A percentile compares a stretch with the other conserved stretches of the same genome.
These are phyloP conservation scores for Ditula angustiorana DNA, from an alignment of 2,888 invertebrate species.

Conservation along the genomic window DNA sequence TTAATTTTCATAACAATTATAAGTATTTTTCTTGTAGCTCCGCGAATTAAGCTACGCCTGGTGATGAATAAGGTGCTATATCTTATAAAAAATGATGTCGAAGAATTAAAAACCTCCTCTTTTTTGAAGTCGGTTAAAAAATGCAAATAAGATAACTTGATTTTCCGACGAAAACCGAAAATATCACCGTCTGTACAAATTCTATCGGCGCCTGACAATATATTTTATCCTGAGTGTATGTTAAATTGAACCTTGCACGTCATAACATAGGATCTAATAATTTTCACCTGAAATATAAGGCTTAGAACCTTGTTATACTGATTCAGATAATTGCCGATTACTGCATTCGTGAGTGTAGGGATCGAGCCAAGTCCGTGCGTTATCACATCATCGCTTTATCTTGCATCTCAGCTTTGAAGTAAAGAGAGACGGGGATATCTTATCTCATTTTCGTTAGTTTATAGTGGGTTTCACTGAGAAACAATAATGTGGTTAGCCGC, in stretches of 20 bases:
- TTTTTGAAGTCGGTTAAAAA: no score
- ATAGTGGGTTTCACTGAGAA: not conserved
- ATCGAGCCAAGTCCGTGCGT: constrained; percentile 54
- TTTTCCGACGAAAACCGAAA: no score
- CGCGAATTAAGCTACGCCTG: no score
- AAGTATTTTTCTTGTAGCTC: no score
- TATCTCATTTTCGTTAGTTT: not conserved
- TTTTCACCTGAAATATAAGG: not conserved
- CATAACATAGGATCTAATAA: not conserved
- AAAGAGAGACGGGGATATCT: not conserved
- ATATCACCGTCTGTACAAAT: no score
- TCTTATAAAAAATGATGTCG: no score
- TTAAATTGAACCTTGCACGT: not conserved
- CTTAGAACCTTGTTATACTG: not conserved
- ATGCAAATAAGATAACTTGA: no score
- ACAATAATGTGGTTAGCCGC: not conserved
- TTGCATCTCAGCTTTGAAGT: constrained; percentile 33
- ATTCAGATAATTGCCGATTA: constrained; percentile 23
- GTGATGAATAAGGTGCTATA: no score
- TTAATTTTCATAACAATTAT: no score
- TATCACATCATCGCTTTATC: constrained; percentile 52
- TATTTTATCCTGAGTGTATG: no score
- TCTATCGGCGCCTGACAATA: no score
- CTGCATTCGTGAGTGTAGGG: constrained; percentile 20
- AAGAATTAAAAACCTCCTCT: no score